These are phyloP conservation scores for Hyposoter didymator DNA, from an alignment of 2,888 invertebrate genomes.

Conservation along the genomic window DNA sequence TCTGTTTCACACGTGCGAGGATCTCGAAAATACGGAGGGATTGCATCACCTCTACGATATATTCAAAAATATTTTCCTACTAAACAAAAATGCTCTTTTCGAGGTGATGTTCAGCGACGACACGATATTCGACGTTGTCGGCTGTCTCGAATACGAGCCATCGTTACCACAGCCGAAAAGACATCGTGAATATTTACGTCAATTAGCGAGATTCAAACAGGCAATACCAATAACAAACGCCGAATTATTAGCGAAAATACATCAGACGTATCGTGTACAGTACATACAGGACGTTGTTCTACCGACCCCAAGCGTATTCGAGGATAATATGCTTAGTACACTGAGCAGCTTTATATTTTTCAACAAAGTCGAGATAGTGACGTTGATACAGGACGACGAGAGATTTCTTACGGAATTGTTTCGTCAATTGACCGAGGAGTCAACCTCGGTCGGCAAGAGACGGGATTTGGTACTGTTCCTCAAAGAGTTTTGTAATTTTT, in stretches of 20 bases:
- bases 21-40: slow-evolving; percentile 97
- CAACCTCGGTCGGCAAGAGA: slow-evolving; percentile 93
- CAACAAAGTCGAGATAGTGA: slow-evolving; percentile 99
- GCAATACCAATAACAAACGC: slow-evolving; percentile 97
- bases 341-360: slow-evolving; percentile 99
- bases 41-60: slow-evolving; percentile 98
- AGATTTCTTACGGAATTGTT: slow-evolving; percentile 98
- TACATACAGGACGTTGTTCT: slow-evolving; percentile 99
- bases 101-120: slow-evolving; percentile 99
- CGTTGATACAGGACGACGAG: slow-evolving; percentile 98
- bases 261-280: slow-evolving; percentile 99
- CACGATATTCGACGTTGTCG: slow-evolving; percentile 98
- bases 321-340: slow-evolving; percentile 99
- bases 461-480: slow-evolving; percentile 98
- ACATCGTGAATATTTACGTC: slow-evolving; percentile 98
- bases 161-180: slow-evolving; percentile 93
- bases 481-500: slow-evolving; percentile 99
- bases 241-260: slow-evolving; percentile 98
- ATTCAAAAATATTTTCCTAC: slow-evolving; percentile 98
- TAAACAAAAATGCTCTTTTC: slow-evolving; percentile 98
- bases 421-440: slow-evolving; percentile 95
- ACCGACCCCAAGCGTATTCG: slow-evolving; percentile 99
- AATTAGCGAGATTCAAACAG: slow-evolving; percentile 96
- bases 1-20: slow-evolving; percentile 98
- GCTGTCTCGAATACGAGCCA: slow-evolving; percentile 99